Percentiles rank a stretch among this genome's conserved stretches.
Evolutionary conservation across 2,797 vertebrate genomes (phyloP).

Genomic region (Cynopterus sphinx): DNA sequence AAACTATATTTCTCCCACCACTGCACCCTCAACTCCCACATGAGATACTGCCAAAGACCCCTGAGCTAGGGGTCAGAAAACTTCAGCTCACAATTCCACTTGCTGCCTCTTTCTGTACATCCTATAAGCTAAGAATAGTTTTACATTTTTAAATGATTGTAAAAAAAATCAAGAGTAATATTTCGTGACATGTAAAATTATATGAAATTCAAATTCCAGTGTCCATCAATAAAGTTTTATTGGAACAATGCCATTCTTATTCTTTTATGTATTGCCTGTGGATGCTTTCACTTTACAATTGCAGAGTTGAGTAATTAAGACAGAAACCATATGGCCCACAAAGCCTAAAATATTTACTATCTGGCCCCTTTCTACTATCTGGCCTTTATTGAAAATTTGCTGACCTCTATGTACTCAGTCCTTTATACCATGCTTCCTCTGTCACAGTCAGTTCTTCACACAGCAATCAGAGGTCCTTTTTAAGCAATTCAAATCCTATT

Average conservation of each 20-base stretch:
- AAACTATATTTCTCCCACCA: neutral
- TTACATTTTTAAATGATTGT: neutral
- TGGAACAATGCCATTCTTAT: neutral
- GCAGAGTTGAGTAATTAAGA: neutral
- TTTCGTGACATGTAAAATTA: neutral
- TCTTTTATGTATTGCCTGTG: neutral
- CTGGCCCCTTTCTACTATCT: neutral
- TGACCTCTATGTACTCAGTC: neutral
- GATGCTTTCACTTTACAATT: neutral
- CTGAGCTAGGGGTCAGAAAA: neutral
- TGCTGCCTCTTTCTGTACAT: neutral
- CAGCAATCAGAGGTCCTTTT: neutral
- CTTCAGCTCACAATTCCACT: neutral
- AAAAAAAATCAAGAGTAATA: neutral
- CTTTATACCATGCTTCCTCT: neutral
- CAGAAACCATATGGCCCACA: neutral
- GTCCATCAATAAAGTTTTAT: slow-evolving; percentile 17
- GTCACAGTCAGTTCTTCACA: neutral
- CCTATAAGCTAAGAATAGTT: neutral
- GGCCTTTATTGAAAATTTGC: neutral
- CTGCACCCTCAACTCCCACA: neutral
- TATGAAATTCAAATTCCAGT: slow-evolving; percentile 42
- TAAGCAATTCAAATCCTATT: neutral
- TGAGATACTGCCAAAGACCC: neutral
- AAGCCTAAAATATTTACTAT: slow-evolving; percentile 13